These are phyloP conservation scores for Isaurus tuberculatus DNA, from an alignment of 92 coral and sea anemone genomes.

Conservation along the genomic window DNA sequence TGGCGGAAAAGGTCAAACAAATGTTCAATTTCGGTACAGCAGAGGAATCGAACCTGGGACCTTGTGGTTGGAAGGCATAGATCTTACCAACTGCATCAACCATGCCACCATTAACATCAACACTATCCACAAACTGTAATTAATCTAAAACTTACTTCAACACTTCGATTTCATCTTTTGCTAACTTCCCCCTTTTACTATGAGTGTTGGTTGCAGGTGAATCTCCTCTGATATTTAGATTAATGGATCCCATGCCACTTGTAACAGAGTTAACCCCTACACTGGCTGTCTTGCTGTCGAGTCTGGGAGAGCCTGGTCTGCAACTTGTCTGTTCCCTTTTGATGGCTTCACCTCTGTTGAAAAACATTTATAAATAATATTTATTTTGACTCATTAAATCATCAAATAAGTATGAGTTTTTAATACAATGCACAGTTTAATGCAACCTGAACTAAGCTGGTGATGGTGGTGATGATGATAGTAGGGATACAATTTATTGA, in stretches of 20 bases:
- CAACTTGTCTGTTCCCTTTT: conserved; percentile 53
- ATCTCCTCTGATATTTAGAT: conserved; percentile 40
- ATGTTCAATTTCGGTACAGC: no score
- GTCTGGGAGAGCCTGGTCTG: conserved; percentile 18
- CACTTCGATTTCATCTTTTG: conserved; percentile 86
- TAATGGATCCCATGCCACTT: conserved; percentile 56
- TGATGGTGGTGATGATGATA: no score
- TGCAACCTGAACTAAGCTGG: no score
- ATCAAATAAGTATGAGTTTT: background rate
- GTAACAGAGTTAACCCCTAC: conserved; percentile 53
- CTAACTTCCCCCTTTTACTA: conserved; percentile 72
- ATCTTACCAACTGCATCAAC: no score
- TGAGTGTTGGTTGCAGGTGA: conserved; percentile 6
- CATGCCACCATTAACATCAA: background rate
- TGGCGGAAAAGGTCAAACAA: no score
- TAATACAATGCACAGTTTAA: no score
- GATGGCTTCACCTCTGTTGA: conserved; percentile 82
- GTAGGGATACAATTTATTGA: no score
- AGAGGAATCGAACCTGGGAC: no score
- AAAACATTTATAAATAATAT: background rate
- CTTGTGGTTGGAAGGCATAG: no score
- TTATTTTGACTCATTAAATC: background rate
- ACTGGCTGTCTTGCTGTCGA: background rate
- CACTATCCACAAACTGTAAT: background rate
- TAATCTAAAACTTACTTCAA: conserved; percentile 68